Evolutionary conservation across 2,797 vertebrate genomes (phyloP).

Genomic region (Fistularia tabacaria): DNA sequence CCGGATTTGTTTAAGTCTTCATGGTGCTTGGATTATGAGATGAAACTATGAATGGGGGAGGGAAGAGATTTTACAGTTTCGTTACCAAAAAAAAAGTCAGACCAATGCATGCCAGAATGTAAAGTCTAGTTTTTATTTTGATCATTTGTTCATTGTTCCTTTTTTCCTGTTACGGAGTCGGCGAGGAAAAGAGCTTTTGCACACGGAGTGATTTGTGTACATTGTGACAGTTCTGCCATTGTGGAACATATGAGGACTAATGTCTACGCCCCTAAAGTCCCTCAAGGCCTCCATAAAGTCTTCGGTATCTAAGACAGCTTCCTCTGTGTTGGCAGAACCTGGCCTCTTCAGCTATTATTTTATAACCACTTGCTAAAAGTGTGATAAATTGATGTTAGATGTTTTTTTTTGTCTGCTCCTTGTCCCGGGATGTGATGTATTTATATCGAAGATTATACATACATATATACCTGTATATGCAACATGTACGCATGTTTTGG

Average conservation of each 20-base stretch:
- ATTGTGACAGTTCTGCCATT: too few species aligned
- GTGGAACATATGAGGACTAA: too few species aligned
- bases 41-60: constrained; percentile 30
- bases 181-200: constrained; percentile 36
- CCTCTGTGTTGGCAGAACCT: too few species aligned
- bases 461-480: constrained; percentile 57
- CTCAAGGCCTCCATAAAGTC: neutral
- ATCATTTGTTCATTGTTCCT: constrained; percentile 36
- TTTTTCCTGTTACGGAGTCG: constrained; percentile 14
- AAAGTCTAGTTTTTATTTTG: constrained; percentile 41
- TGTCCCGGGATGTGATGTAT: constrained; percentile 62
- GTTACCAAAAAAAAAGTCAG: constrained; percentile 24
- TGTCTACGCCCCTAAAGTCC: too few species aligned
- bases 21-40: constrained; percentile 43
- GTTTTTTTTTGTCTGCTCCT: constrained; percentile 29
- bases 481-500: constrained; percentile 76
- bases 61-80: constrained; percentile 34
- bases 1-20: too few species aligned
- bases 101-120: constrained; percentile 71
- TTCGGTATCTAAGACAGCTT: too few species aligned
- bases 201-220: constrained; percentile 38
- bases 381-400: constrained; percentile 44
- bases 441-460: constrained; percentile 53
- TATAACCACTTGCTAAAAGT: constrained; percentile 2
- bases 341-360: too few species aligned